Evolutionary conservation across 2,113 vertebrate genomes (phyloP).

Genomic region (Pipra filicauda): DNA sequence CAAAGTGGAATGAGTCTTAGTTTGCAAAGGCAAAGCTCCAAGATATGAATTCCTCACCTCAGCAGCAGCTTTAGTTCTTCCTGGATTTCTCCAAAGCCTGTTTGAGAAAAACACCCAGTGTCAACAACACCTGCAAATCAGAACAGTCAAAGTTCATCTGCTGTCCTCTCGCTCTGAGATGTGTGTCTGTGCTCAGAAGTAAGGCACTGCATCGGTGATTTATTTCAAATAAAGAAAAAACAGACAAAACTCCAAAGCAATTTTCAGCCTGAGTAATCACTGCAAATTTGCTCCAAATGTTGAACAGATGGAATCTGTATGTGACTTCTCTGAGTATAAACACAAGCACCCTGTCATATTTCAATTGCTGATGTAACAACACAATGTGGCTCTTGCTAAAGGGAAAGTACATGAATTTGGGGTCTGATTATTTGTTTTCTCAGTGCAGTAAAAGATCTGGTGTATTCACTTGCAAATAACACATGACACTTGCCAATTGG

Average conservation of each 20-base stretch:
- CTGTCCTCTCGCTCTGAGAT: neutral
- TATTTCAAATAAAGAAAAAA: conserved; percentile 40
- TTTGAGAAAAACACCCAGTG: neutral
- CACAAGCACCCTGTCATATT: conserved; percentile 21
- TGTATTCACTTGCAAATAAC: neutral
- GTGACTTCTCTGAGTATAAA: conserved; percentile 47
- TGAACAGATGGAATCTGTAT: conserved; percentile 62
- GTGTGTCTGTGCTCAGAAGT: neutral
- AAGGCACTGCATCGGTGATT: neutral
- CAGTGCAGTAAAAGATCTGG: neutral
- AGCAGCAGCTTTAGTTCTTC: neutral
- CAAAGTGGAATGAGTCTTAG: neutral
- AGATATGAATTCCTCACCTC: neutral
- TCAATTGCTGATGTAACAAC: conserved; percentile 51
- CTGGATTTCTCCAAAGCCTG: neutral
- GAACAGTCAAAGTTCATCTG: conserved; percentile 21
- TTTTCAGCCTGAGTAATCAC: conserved; percentile 60
- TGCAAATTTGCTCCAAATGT: conserved; percentile 58
- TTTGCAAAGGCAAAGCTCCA: neutral
- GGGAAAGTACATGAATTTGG: conserved; percentile 24
- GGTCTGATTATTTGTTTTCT: conserved; percentile 45
- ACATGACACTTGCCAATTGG: neutral
- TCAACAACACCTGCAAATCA: conserved; percentile 1
- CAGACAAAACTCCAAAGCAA: conserved; percentile 59
- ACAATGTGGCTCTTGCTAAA: conserved; percentile 4